These are phyloP conservation scores for Xylota segnis DNA, from an alignment of 2,888 invertebrate species.

Conservation along the genomic window DNA sequence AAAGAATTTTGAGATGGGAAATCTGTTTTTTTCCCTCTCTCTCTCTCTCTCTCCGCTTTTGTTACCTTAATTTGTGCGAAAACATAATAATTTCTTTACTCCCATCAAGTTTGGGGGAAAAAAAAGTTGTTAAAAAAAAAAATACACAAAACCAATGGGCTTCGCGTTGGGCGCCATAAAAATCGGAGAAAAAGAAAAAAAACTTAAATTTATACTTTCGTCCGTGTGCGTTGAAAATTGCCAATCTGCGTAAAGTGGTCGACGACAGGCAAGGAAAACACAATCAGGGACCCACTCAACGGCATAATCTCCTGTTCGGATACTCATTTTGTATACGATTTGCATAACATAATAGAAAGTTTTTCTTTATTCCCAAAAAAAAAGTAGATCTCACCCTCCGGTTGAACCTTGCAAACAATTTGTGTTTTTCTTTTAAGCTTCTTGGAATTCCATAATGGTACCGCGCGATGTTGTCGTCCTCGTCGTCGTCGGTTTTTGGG, in stretches of 20 bases:
- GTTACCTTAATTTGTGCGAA: conserved; percentile 48
- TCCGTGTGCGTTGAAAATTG: conserved; percentile 46
- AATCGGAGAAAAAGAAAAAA: conserved; percentile 1
- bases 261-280: conserved; percentile 9
- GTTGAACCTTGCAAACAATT: conserved; percentile 26
- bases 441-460: conserved; percentile 54
- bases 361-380: conserved; percentile 33
- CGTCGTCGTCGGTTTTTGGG: conserved; percentile 6
- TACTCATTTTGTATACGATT: conserved; percentile 71
- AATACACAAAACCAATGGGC: not conserved
- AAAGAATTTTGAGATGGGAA: conserved; percentile 59
- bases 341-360: conserved; percentile 74
- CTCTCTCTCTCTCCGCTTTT: conserved; percentile 12
- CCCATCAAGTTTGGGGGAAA: not conserved
- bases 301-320: conserved; percentile 72
- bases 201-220: conserved; percentile 21
- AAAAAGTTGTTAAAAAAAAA: no score
- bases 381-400: not conserved
- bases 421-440: conserved; percentile 63
- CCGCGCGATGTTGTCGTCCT: conserved; percentile 22
- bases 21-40: conserved; percentile 43
- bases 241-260: conserved; percentile 66
- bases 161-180: conserved; percentile 30
- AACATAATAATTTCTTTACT: conserved; percentile 50
- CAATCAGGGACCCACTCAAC: conserved; percentile 63